Evolutionary conservation across 2,113 vertebrate genomes (phyloP).

Genomic region (Colaptes auratus): DNA sequence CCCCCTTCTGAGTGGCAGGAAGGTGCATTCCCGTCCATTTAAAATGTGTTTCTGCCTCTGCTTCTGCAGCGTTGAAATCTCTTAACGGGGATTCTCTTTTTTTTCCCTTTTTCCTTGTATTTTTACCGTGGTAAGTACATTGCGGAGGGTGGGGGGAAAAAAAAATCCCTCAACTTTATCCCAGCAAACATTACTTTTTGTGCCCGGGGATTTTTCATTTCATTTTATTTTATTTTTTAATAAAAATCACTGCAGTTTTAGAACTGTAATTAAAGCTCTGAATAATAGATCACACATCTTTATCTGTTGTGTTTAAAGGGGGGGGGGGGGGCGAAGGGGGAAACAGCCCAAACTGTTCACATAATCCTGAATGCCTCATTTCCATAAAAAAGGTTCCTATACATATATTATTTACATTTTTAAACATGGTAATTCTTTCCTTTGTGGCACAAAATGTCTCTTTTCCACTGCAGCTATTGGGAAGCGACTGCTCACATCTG

Average conservation of each 20-base stretch:
- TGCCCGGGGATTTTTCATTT: slow-evolving; percentile 29
- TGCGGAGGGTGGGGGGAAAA: background rate
- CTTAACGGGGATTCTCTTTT: background rate
- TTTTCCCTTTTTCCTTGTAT: slow-evolving; percentile 4
- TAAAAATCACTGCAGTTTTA: slow-evolving; percentile 73
- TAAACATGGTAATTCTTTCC: slow-evolving; percentile 72
- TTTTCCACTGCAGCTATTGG: slow-evolving; percentile 71
- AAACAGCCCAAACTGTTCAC: slow-evolving; percentile 57
- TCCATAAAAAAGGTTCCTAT: slow-evolving; percentile 77
- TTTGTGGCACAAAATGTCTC: slow-evolving; percentile 68
- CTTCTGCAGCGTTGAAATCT: background rate
- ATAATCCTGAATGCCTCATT: slow-evolving; percentile 73
- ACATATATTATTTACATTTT: slow-evolving; percentile 79
- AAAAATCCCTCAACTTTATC: slow-evolving; percentile 61
- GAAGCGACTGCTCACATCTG: slow-evolving; percentile 67
- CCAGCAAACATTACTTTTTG: slow-evolving; percentile 68
- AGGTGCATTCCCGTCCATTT: background rate
- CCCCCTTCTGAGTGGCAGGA: slow-evolving; percentile 39
- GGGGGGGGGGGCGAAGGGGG: background rate
- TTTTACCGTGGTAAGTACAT: slow-evolving; percentile 41
- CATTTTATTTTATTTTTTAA: background rate
- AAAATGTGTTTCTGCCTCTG: background rate
- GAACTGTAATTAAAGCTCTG: slow-evolving; percentile 76
- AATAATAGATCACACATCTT: slow-evolving; percentile 66
- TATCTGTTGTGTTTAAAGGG: slow-evolving; percentile 66